Base-by-base conservation (phyloP, 92 coral and sea anemone genomes). In the Porites cylindrica region DNA sequence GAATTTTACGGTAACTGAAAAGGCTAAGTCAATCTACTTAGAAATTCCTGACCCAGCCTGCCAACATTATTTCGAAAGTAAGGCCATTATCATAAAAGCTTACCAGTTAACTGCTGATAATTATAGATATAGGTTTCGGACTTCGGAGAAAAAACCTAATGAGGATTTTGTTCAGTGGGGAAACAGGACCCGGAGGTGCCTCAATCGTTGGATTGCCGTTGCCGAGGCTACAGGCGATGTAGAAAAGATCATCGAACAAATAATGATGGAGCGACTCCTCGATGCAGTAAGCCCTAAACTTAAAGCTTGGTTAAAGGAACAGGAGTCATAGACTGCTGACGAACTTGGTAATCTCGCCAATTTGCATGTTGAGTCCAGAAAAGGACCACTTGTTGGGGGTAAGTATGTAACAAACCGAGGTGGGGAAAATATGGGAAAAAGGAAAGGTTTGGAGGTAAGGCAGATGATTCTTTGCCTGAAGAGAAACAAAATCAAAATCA, bases 151-250 rank as follows among this genome's bases (percentile, higher is more conserved):
- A 77, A 23, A 78, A 17, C 82, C 75, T 2, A 90, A 87, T 6
- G 95, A 92, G 77, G 95, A 92, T 66, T 89, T 89, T 63, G 91
- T 85, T 14, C 92, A 88, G 61, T 92, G 89, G 95, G 88, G 83
- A 18, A 90, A 86, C 19, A 82, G 91, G 70, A 92, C 95, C 47
- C 61, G 93, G 19, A 82, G 95, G 21, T 89, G 82, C 50, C 71
- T 92, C 9, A 81, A 82, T 54, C 68, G 91, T 9, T 92, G 95
- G 89, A 89, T 89, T 93, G 67, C 82, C n/a, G 91, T 92, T 74
- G 92, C 92, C 13, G 78, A 80, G 51, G 95, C 90, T 53, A 72
- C 81, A 9, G 93, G 76, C 1, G 51, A 79, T 38, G 85, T 70
- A 17, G 89, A 89, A 23, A 82, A 67, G 16, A 88, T 89, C 32